Conservation (phyloP, 2,888 invertebrate species). For the Agrilus cyanescens region DNA sequence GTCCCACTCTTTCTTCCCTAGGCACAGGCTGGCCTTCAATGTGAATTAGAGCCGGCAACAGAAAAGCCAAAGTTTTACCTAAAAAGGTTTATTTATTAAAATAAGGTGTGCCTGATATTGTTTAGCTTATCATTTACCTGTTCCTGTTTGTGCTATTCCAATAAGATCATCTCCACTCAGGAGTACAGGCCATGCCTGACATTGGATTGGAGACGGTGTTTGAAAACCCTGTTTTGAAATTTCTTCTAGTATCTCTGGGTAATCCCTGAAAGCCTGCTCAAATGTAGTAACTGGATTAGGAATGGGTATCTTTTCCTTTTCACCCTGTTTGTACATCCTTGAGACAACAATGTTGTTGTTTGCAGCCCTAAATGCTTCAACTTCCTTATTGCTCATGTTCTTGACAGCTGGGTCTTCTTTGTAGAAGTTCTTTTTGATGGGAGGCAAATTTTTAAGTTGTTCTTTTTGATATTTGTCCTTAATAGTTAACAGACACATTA, state of each 20-base stretch:
- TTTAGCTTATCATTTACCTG: constrained; percentile 34
- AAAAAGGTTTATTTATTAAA: not conserved
- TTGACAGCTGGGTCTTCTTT: constrained; percentile 60
- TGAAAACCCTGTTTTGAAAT: constrained; percentile 69
- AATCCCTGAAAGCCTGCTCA: constrained; percentile 68
- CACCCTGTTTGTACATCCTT: constrained; percentile 43
- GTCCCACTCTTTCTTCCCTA: constrained; percentile 59
- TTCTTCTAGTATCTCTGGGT: constrained; percentile 73
- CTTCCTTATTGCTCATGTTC: constrained; percentile 50
- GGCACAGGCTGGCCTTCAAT: constrained; percentile 77
- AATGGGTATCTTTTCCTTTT: constrained; percentile 34
- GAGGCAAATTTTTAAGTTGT: constrained; percentile 53
- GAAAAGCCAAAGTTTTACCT: constrained; percentile 89
- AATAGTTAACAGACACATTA: constrained; percentile 9
- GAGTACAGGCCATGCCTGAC: constrained; percentile 90
- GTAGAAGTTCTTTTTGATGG: constrained; percentile 73
- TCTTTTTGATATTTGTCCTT: constrained; percentile 44
- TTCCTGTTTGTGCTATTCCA: constrained; percentile 92
- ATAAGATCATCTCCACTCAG: constrained; percentile 86
- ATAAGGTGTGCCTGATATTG: constrained; percentile 3
- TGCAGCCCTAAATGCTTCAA: constrained; percentile 47
- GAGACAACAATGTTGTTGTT: constrained; percentile 68
- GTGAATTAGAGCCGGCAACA: constrained; percentile 86
- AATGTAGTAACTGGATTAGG: constrained; percentile 73
- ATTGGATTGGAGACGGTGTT: constrained; percentile 82